Conservation (phyloP, 1,140 invertebrate genomes). For the Drosophila triauraria region DNA sequence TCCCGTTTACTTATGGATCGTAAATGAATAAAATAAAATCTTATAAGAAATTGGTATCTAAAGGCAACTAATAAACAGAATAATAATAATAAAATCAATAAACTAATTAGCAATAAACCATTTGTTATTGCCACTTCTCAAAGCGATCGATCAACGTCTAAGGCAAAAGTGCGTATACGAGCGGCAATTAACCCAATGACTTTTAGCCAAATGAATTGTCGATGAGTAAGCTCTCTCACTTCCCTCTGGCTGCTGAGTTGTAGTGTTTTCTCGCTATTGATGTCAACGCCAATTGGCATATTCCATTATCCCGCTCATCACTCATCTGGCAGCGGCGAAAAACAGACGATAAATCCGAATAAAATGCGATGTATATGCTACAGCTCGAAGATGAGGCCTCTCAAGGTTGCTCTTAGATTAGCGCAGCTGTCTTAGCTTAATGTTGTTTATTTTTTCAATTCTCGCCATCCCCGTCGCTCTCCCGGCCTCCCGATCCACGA, state of each 20-base stretch:
- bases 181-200: slow-evolving; percentile 61
- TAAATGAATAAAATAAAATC: too few species aligned
- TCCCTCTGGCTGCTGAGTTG: slow-evolving; percentile 17
- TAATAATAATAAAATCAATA: neutral
- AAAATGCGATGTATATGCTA: slow-evolving; percentile 27
- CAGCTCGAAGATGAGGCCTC: slow-evolving; percentile 45
- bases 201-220: slow-evolving; percentile 51
- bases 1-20: slow-evolving; percentile 1
- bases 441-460: slow-evolving; percentile 42
- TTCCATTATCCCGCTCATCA: slow-evolving; percentile 77
- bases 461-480: slow-evolving; percentile 2
- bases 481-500: slow-evolving; percentile 31
- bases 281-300: slow-evolving; percentile 77
- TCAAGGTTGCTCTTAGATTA: slow-evolving; percentile 68
- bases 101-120: neutral
- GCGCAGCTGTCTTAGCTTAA: slow-evolving; percentile 53
- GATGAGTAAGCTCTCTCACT: slow-evolving; percentile 18
- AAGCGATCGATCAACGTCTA: slow-evolving; percentile 28
- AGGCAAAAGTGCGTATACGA: slow-evolving; percentile 52
- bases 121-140: slow-evolving; percentile 3
- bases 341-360: slow-evolving; percentile 28
- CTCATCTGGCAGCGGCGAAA: slow-evolving; percentile 42
- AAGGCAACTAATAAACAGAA: too few species aligned
- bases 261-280: slow-evolving; percentile 31
- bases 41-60: too few species aligned